Evolutionary conservation across 2,113 vertebrate species (phyloP), one percentile per base, ranked within the genome.

Genomic region (Silurus asotus): DNA sequence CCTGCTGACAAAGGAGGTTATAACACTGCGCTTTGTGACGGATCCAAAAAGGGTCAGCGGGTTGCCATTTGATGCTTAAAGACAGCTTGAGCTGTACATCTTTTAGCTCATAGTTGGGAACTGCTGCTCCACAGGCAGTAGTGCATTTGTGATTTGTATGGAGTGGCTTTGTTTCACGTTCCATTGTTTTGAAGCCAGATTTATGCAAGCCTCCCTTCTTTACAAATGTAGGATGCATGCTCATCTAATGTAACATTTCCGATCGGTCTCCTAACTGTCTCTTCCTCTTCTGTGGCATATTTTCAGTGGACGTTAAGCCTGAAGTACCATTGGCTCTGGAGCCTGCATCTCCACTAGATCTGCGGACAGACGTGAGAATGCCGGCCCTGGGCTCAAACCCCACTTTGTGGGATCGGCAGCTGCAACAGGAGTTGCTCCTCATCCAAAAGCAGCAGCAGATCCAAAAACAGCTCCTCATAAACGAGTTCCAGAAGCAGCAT

Each of bases 391-490:
- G 95, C 89, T 96, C 97, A 55, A 97, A 99, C 92, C 96, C 97
- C 0, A 95, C 95, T 1, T 84, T 97, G 89, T 97, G 97, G 83
- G 97, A 99, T 90, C 96, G 97, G 91, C 97, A 99, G 91, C 94
- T 99, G 48, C 98, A 99, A 93, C 97, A 99, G 92, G 98, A 99
- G 51, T 92, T 99, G 51, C 96, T 99, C 61, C 95, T 98, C 51
- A 98, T 99, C 87, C 97, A 99, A 93, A 98, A 99, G 91, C 98
- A 99, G 93, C 98, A 99, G 92, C 98, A 99, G 90, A 97, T 99
- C 90, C 98, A 99, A 94, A 99, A 99, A 91, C 98, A 99, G 89
- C 93, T 99, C 85, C 96, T 99, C 82, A 99, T 99, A 84, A 97
- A 95, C 15, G 97, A 99, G 92, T 99, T 99, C 93, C 97, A 99